Percentiles rank a stretch among this genome's conserved stretches.
phyloP scores from a whole-genome alignment of 1,140 invertebrate genomes.

The Trypoxylus dichotomus region DNA sequence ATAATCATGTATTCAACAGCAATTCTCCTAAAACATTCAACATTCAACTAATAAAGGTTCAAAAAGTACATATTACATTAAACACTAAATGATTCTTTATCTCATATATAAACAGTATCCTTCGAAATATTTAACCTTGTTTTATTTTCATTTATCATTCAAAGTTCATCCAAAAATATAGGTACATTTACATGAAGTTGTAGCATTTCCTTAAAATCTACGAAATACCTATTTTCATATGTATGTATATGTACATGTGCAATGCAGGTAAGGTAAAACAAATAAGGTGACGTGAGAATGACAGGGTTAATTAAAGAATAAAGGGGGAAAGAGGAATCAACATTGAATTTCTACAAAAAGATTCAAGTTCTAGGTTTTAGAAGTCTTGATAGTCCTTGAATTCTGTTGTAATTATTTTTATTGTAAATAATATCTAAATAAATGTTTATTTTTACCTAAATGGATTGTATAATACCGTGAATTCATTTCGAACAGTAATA shows the following conservation, averaged over 20 bases:
- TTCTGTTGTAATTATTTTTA: too few species aligned
- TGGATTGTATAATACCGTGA: too few species aligned
- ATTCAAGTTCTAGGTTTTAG: too few species aligned
- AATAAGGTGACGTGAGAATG: neutral
- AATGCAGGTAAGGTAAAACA: neutral
- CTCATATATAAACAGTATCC: neutral
- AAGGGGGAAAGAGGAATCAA: too few species aligned
- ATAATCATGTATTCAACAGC: neutral
- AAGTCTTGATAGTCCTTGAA: too few species aligned
- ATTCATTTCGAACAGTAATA: too few species aligned
- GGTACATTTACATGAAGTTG: neutral
- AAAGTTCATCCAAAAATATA: constrained; percentile 1
- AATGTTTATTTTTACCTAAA: too few species aligned
- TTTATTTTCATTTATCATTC: neutral
- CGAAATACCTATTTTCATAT: neutral
- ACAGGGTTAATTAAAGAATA: too few species aligned
- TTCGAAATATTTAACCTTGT: neutral
- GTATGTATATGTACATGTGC: neutral
- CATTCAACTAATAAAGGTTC: neutral
- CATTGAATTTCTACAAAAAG: too few species aligned
- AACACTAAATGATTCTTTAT: too few species aligned
- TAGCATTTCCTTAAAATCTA: neutral
- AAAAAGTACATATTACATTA: neutral
- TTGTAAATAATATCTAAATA: too few species aligned
- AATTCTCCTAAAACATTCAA: neutral